phyloP scores from a whole-genome alignment of 2,797 vertebrate species.

The Enteromius unitaeniatus region DNA sequence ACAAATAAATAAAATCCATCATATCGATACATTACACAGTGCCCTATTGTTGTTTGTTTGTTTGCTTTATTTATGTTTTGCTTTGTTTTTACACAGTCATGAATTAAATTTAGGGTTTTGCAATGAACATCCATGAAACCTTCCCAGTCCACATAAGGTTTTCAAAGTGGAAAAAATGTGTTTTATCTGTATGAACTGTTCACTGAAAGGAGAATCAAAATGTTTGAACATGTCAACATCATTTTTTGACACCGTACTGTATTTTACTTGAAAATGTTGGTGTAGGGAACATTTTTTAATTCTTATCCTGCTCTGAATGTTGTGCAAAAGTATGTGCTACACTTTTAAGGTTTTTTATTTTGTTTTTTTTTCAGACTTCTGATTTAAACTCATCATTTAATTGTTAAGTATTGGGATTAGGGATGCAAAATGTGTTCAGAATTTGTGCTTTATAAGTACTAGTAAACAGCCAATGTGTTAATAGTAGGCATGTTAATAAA shows the following conservation, averaged over 20 bases:
- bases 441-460: background rate
- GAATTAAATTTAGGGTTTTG: no score
- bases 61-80: background rate
- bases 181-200: no score
- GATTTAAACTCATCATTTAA: background rate
- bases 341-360: background rate
- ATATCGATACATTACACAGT: background rate
- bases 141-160: no score
- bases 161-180: no score
- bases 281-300: background rate
- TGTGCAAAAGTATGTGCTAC: no score
- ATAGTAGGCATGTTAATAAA: background rate
- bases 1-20: background rate
- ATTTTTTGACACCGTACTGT: background rate
- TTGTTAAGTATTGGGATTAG: background rate
- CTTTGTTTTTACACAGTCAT: background rate
- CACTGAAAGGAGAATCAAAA: no score
- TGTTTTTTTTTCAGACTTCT: background rate
- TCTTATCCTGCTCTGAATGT: background rate
- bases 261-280: background rate
- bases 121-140: no score
- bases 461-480: background rate
- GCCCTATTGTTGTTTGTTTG: background rate
- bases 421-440: background rate
- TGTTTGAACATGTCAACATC: no score